phyloP scores from a whole-genome alignment of 2,113 vertebrate species.

The Cyrtonyx montezumae region DNA sequence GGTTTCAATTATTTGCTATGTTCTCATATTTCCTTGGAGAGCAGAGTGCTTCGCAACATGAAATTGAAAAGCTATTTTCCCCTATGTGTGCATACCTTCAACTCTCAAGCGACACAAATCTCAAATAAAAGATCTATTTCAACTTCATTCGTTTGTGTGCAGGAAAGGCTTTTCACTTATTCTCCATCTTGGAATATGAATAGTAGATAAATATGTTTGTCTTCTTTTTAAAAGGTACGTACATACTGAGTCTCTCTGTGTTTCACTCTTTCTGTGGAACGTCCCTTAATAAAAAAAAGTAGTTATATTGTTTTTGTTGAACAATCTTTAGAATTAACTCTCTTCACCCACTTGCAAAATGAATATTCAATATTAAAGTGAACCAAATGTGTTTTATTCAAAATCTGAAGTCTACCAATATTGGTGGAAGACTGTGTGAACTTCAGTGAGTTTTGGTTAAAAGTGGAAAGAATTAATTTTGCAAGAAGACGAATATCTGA shows the following conservation, averaged over 20 bases:
- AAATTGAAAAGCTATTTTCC: constrained; percentile 19
- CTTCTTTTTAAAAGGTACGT: background rate
- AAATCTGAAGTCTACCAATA: background rate
- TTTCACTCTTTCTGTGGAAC: background rate
- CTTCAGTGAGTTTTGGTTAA: background rate
- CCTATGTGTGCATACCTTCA: background rate
- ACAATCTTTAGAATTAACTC: background rate
- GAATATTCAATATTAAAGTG: background rate
- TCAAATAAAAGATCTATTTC: constrained; percentile 2
- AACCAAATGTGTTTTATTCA: background rate
- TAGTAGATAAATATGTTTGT: background rate
- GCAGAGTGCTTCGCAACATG: background rate
- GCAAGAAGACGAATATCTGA: background rate
- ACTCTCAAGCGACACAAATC: background rate
- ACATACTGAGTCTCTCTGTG: background rate
- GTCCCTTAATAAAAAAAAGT: background rate
- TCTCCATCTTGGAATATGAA: background rate
- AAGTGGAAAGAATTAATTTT: constrained; percentile 14
- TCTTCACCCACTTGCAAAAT: background rate
- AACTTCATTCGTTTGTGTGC: background rate
- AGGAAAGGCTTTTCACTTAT: background rate
- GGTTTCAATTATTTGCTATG: constrained; percentile 25
- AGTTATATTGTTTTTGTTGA: background rate
- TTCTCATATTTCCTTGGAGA: constrained; percentile 29
- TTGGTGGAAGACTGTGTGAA: background rate